These are phyloP conservation scores for Drosophila tristis DNA, from an alignment of 1,140 invertebrate species.

Conservation along the genomic window DNA sequence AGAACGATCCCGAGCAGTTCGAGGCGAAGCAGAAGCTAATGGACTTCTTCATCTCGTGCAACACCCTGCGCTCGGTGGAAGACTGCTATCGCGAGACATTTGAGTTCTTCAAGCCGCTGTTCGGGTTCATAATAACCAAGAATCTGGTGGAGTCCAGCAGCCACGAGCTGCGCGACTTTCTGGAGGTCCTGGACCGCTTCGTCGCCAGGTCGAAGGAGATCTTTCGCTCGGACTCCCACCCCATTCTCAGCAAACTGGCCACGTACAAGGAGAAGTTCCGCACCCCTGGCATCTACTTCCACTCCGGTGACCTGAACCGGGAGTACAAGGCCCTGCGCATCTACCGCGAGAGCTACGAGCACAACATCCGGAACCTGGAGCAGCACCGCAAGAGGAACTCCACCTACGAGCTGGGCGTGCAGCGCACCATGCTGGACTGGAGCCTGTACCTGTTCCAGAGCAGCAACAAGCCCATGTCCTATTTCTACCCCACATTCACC, in stretches of 20 bases:
- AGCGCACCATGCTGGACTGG: constrained; percentile 77
- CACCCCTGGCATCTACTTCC: constrained; percentile 65
- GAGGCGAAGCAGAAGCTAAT: constrained; percentile 75
- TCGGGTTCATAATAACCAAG: constrained; percentile 75
- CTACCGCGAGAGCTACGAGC: constrained; percentile 76
- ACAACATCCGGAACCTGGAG: constrained; percentile 70
- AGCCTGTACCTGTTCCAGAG: constrained; percentile 76
- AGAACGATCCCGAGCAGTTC: constrained; percentile 68
- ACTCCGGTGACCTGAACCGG: constrained; percentile 52
- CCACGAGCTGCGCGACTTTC: constrained; percentile 63
- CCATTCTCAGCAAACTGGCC: constrained; percentile 45
- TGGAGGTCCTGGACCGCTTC: constrained; percentile 54
- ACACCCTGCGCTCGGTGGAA: constrained; percentile 57
- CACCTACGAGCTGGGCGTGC: constrained; percentile 68
- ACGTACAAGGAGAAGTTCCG: constrained; percentile 65
- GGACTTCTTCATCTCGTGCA: constrained; percentile 78
- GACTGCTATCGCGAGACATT: constrained; percentile 79
- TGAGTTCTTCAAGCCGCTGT: constrained; percentile 77
- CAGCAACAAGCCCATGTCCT: constrained; percentile 77
- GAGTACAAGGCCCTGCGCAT: constrained; percentile 64
- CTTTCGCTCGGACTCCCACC: constrained; percentile 30
- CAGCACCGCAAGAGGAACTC: constrained; percentile 66
- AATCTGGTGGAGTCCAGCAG: constrained; percentile 46
- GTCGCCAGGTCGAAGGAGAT: constrained; percentile 31
- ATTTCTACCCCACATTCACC: constrained; percentile 73